Percentiles rank a stretch among this genome's conserved stretches.
Evolutionary conservation across 2,888 invertebrate genomes (phyloP).

Genomic region (Agrypnus murinus): DNA sequence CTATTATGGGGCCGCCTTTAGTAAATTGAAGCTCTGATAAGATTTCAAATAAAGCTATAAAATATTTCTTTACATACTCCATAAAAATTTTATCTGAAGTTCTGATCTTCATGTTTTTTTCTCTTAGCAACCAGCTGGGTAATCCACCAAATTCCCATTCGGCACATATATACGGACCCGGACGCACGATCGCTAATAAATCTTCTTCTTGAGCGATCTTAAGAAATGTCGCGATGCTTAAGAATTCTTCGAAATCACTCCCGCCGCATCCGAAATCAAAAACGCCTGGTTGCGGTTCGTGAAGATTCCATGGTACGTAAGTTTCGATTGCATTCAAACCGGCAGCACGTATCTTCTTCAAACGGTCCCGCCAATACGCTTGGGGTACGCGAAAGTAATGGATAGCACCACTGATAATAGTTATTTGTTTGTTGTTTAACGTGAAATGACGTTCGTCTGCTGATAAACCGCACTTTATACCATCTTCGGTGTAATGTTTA

Average conservation of each 20-base stretch:
- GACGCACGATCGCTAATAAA: slow-evolving; percentile 85
- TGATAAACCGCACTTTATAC: slow-evolving; percentile 63
- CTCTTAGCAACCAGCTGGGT: slow-evolving; percentile 61
- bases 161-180: slow-evolving; percentile 94
- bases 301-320: slow-evolving; percentile 91
- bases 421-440: slow-evolving; percentile 69
- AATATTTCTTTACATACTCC: slow-evolving; percentile 72
- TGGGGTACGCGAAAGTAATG: slow-evolving; percentile 91
- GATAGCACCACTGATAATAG: slow-evolving; percentile 75
- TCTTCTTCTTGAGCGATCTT: slow-evolving; percentile 84
- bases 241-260: slow-evolving; percentile 72
- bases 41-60: slow-evolving; percentile 71
- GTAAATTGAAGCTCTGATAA: slow-evolving; percentile 74
- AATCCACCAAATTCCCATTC: slow-evolving; percentile 82
- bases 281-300: slow-evolving; percentile 83
- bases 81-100: slow-evolving; percentile 69
- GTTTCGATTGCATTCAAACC: slow-evolving; percentile 92
- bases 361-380: slow-evolving; percentile 85
- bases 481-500: slow-evolving; percentile 70
- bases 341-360: slow-evolving; percentile 84
- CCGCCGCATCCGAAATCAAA: slow-evolving; percentile 80
- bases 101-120: slow-evolving; percentile 71
- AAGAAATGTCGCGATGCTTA: slow-evolving; percentile 80
- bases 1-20: slow-evolving; percentile 90
- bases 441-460: slow-evolving; percentile 65